Evolutionary conservation across 2,113 vertebrate genomes (phyloP).

Genomic region (Forbesichthys agassizii): DNA sequence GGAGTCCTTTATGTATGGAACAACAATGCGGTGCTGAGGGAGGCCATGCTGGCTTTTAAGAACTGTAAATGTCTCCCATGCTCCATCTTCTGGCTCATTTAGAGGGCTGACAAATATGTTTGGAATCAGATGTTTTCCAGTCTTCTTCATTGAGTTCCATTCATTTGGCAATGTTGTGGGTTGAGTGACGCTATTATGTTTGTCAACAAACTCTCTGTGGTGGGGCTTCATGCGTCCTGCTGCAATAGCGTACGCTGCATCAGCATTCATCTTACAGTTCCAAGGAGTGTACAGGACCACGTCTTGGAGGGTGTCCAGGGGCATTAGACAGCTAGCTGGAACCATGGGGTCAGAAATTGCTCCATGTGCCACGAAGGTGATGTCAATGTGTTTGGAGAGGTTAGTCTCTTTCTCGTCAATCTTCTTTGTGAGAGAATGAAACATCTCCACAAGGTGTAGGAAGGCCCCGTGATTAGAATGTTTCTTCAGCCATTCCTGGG

Average conservation of each 20-base stretch:
- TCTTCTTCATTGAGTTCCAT: slow-evolving; percentile 21
- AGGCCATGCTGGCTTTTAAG: not conserved
- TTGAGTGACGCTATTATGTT: not conserved
- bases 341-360: not conserved
- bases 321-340: not conserved
- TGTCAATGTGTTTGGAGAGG: not conserved
- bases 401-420: not conserved
- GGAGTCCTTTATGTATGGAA: too few relatives aligned
- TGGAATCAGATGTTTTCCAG: slow-evolving; percentile 8
- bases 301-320: slow-evolving; percentile 17
- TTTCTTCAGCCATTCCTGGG: too few relatives aligned
- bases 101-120: not conserved
- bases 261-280: not conserved
- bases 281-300: slow-evolving; percentile 31
- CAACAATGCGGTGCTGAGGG: slow-evolving; percentile 2
- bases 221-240: slow-evolving; percentile 1
- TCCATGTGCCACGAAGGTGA: slow-evolving; percentile 16
- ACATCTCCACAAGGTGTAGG: too few relatives aligned
- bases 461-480: too few relatives aligned
- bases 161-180: not conserved
- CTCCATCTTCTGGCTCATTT: too few relatives aligned
- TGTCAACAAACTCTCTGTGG: not conserved
- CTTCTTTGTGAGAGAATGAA: not conserved
- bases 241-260: not conserved
- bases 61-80: not conserved